Evolutionary conservation across 2,888 invertebrate genomes (phyloP).

Genomic region (Beris morrisii): DNA sequence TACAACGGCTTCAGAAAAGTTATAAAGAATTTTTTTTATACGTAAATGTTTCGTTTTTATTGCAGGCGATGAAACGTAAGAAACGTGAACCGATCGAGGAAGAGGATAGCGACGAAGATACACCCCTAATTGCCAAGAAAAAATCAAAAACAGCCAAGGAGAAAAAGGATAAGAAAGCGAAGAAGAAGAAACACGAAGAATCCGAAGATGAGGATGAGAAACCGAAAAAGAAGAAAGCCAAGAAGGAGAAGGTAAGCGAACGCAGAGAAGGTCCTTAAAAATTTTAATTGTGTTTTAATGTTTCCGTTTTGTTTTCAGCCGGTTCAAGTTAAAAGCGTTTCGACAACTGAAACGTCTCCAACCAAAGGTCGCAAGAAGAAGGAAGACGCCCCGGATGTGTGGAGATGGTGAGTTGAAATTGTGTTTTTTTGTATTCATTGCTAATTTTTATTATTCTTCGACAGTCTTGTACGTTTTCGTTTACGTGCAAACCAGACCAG

Average conservation of each 20-base stretch:
- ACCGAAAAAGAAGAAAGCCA: conserved; percentile 61
- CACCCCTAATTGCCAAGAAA: conserved; percentile 68
- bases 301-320: conserved; percentile 9
- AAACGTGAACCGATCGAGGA: conserved; percentile 51
- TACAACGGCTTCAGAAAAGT: not conserved
- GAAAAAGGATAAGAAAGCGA: conserved; percentile 50
- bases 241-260: conserved; percentile 50
- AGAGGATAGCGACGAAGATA: conserved; percentile 65
- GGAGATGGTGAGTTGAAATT: conserved; percentile 78
- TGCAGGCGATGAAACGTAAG: conserved; percentile 52
- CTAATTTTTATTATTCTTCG: too few species aligned
- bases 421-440: not conserved
- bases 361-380: conserved; percentile 68
- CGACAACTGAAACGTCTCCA: conserved; percentile 53
- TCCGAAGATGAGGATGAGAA: conserved; percentile 63
- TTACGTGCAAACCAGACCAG: too few species aligned
- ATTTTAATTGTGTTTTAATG: not conserved
- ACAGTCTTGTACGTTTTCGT: too few species aligned
- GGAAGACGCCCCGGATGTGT: conserved; percentile 82
- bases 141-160: conserved; percentile 65
- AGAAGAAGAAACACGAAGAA: conserved; percentile 58
- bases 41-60: conserved; percentile 2
- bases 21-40: conserved; percentile 1
- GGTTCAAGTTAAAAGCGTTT: conserved; percentile 41
- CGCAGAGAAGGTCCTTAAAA: conserved; percentile 14